Percentiles rank a stretch among this genome's conserved stretches.
These are phyloP conservation scores for Bombus sibiricus DNA, from an alignment of 1,140 invertebrate species.

Conservation along the genomic window DNA sequence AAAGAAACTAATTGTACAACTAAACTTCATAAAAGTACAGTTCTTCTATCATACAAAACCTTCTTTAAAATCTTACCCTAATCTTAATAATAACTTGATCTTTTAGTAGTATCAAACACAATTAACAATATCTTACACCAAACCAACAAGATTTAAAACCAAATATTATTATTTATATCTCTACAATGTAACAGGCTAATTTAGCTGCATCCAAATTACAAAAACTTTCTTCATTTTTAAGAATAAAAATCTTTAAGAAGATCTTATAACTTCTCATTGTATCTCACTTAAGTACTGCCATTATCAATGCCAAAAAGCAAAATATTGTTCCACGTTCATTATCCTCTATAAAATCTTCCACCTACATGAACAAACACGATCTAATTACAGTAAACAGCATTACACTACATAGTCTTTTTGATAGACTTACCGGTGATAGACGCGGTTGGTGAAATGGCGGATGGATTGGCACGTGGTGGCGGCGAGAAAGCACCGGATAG, in stretches of 20 bases:
- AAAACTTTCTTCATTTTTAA: background rate
- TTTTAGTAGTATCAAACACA: background rate
- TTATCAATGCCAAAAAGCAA: background rate
- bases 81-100: background rate
- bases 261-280: background rate
- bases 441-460: conserved; percentile 77
- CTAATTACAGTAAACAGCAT: background rate
- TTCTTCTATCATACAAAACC: background rate
- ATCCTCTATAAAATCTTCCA: background rate
- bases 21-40: background rate
- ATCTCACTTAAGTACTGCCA: background rate
- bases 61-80: background rate
- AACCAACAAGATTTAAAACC: too few species aligned
- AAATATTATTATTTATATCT: too few species aligned
- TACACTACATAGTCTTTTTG: background rate
- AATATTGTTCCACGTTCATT: background rate
- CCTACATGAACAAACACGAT: background rate
- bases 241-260: background rate
- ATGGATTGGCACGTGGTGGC: conserved; percentile 78
- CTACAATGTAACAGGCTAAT: too few species aligned
- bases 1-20: background rate
- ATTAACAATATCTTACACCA: background rate
- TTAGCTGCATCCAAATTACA: too few species aligned
- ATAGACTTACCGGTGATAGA: conserved; percentile 79
- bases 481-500: conserved; percentile 81